Conservation (phyloP, 2,888 invertebrate genomes). For the Thalpophila matura region DNA sequence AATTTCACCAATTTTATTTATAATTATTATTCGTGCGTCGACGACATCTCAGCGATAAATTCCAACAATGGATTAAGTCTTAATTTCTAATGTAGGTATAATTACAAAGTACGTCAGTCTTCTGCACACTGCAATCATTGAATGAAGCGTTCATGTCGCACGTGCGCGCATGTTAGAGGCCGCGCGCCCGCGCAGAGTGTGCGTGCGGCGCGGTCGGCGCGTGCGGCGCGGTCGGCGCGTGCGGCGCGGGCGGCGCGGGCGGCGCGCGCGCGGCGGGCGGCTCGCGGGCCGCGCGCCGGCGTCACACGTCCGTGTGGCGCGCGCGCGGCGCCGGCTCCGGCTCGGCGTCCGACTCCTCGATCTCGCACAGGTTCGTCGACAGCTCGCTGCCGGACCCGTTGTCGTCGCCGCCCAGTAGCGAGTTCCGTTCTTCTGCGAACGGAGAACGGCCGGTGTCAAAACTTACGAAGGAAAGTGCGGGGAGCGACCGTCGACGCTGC, state of each 20-base stretch:
- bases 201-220: slow-evolving; percentile 47
- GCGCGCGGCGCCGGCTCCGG: slow-evolving; percentile 75
- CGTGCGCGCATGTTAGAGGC: slow-evolving; percentile 17
- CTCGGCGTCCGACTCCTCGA: slow-evolving; percentile 96
- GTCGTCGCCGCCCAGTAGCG: slow-evolving; percentile 92
- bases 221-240: slow-evolving; percentile 55
- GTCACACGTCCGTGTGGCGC: slow-evolving; percentile 84
- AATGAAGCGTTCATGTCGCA: slow-evolving; percentile 1
- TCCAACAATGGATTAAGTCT: neutral
- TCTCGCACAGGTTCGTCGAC: slow-evolving; percentile 97
- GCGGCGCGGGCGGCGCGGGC: slow-evolving; percentile 47
- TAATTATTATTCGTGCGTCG: neutral
- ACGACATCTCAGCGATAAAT: slow-evolving; percentile 2
- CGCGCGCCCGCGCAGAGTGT: slow-evolving; percentile 8
- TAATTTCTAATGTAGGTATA: slow-evolving; percentile 4
- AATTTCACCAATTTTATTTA: neutral
- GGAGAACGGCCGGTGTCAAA: neutral
- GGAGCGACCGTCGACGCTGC: neutral
- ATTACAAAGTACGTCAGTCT: slow-evolving; percentile 42
- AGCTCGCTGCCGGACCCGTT: slow-evolving; percentile 95
- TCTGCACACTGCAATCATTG: slow-evolving; percentile 23
- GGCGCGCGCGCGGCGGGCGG: slow-evolving; percentile 53
- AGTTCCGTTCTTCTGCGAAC: slow-evolving; percentile 93
- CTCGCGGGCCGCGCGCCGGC: slow-evolving; percentile 73
- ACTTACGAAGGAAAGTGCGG: neutral